These are phyloP conservation scores for Cydia pomonella DNA, from an alignment of 1,140 invertebrate genomes.

Conservation along the genomic window DNA sequence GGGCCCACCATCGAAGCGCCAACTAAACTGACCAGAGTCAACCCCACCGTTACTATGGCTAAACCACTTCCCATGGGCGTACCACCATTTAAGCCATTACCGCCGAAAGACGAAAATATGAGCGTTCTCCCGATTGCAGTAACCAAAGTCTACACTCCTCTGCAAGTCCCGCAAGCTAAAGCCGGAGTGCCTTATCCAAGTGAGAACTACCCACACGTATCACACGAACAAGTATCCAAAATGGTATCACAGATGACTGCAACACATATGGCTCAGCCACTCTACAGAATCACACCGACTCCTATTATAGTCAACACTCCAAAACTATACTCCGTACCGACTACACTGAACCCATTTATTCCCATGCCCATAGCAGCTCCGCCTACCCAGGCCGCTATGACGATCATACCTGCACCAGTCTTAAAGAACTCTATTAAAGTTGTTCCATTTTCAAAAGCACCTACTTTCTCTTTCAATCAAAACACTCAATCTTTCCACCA, in stretches of 20 bases:
- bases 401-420: slow-evolving; percentile 65
- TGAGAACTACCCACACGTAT: slow-evolving; percentile 65
- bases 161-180: slow-evolving; percentile 60
- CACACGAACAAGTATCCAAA: slow-evolving; percentile 70
- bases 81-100: slow-evolving; percentile 89
- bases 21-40: slow-evolving; percentile 41
- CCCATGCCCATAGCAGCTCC: slow-evolving; percentile 70
- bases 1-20: slow-evolving; percentile 50
- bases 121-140: slow-evolving; percentile 70
- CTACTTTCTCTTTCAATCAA: slow-evolving; percentile 44
- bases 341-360: slow-evolving; percentile 79
- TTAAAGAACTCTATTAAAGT: slow-evolving; percentile 58
- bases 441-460: slow-evolving; percentile 49
- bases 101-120: slow-evolving; percentile 81
- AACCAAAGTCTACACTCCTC: slow-evolving; percentile 62
- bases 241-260: slow-evolving; percentile 74
- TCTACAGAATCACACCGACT: slow-evolving; percentile 64
- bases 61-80: slow-evolving; percentile 81
- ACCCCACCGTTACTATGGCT: slow-evolving; percentile 74
- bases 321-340: slow-evolving; percentile 73
- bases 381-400: slow-evolving; percentile 64
- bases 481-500: slow-evolving; percentile 58
- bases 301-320: slow-evolving; percentile 59
- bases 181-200: slow-evolving; percentile 67
- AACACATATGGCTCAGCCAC: slow-evolving; percentile 53